Percentiles rank a stretch among this genome's conserved stretches.
phyloP scores from a whole-genome alignment of 2,888 invertebrate genomes.

The Uropetala carovei region DNA sequence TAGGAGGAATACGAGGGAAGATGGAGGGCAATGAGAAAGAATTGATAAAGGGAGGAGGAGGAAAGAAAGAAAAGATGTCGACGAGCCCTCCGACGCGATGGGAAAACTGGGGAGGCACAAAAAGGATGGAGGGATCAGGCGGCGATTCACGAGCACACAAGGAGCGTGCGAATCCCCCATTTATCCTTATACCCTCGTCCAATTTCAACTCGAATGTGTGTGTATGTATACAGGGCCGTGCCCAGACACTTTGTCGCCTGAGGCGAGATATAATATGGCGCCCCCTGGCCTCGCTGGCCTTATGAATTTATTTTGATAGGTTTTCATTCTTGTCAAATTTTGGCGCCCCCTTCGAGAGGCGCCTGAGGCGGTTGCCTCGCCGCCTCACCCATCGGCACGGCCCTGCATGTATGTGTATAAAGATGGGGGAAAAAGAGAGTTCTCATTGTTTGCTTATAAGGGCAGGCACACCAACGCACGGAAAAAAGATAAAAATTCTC shows the following conservation, averaged over 20 bases:
- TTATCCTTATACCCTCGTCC: conserved; percentile 15
- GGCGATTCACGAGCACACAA: neutral
- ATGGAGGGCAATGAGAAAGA: neutral
- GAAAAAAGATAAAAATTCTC: neutral
- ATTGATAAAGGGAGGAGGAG: neutral
- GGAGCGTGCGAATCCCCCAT: neutral
- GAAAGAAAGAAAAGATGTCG: neutral
- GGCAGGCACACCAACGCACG: neutral
- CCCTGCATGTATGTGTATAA: too few species aligned
- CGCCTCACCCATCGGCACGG: too few species aligned
- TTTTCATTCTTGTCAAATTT: too few species aligned
- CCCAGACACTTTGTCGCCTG: too few species aligned
- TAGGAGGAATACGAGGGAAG: too few species aligned
- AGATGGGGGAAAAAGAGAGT: neutral
- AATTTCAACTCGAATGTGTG: neutral
- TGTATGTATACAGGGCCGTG: too few species aligned
- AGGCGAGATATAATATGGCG: too few species aligned
- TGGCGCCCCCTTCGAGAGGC: too few species aligned
- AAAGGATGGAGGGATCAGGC: neutral
- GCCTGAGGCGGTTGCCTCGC: too few species aligned
- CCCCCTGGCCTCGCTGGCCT: too few species aligned
- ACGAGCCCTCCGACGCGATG: neutral
- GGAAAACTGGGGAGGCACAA: neutral
- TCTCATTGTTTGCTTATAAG: conserved; percentile 19
- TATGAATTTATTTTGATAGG: too few species aligned